Conservation (phyloP, 2,113 vertebrate species). For the Mystacornis crossleyi region DNA sequence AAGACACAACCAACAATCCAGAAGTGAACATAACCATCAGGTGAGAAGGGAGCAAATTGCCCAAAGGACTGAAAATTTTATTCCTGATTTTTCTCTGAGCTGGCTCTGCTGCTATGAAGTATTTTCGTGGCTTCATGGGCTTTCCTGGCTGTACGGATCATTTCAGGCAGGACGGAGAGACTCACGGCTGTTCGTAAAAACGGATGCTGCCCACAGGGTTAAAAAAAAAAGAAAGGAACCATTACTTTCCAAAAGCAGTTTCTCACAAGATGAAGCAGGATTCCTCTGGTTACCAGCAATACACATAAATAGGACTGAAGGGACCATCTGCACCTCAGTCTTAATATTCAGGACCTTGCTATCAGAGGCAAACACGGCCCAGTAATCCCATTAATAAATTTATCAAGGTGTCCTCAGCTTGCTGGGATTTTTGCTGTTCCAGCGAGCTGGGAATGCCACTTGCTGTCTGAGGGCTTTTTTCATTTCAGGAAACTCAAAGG, state of each 20-base stretch:
- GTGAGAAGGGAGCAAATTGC: slow-evolving; percentile 33
- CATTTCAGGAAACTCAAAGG: background rate
- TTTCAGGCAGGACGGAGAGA: slow-evolving; percentile 92
- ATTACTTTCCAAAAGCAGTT: background rate
- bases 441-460: background rate
- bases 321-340: background rate
- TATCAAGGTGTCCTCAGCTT: background rate
- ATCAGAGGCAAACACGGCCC: background rate
- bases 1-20: slow-evolving; percentile 63
- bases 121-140: slow-evolving; percentile 72
- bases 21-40: slow-evolving; percentile 52
- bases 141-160: slow-evolving; percentile 90
- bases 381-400: background rate
- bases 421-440: background rate
- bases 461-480: background rate
- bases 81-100: slow-evolving; percentile 12
- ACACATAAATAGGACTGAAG: background rate
- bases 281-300: background rate
- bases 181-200: slow-evolving; percentile 95
- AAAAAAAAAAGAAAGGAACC: background rate
- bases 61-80: background rate
- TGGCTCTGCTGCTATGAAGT: background rate
- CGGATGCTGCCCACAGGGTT: slow-evolving; percentile 84
- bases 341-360: background rate
- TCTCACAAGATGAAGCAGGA: background rate